These are phyloP conservation scores for Thereva nobilitata DNA, from an alignment of 2,888 invertebrate species.

Conservation along the genomic window DNA sequence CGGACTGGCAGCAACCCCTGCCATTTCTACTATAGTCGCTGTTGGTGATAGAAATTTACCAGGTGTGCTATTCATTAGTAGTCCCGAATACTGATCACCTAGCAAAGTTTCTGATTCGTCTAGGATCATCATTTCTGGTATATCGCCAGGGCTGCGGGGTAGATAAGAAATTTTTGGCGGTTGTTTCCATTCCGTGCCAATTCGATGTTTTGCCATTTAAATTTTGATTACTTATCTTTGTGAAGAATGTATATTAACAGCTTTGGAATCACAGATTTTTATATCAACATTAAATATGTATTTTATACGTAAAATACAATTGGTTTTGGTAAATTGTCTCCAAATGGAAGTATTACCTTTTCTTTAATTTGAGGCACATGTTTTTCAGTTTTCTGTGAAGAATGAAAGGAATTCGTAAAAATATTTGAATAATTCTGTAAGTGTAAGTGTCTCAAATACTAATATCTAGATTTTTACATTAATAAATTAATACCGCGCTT, in stretches of 20 bases:
- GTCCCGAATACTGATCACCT: slow-evolving; percentile 32
- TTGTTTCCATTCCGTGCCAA: slow-evolving; percentile 42
- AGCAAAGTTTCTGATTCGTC: slow-evolving; percentile 43
- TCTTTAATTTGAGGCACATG: no score
- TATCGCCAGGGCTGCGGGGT: slow-evolving; percentile 24
- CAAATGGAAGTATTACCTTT: no score
- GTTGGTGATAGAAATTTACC: slow-evolving; percentile 40
- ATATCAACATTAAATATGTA: no score
- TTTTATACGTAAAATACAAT: no score
- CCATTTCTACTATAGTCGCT: slow-evolving; percentile 56
- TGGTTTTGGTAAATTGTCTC: no score
- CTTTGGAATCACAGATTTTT: background rate
- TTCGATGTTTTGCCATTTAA: slow-evolving; percentile 43
- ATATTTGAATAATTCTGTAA: no score
- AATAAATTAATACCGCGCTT: no score
- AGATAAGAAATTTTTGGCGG: slow-evolving; percentile 41
- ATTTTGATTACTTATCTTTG: background rate
- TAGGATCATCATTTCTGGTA: slow-evolving; percentile 40
- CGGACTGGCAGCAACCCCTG: slow-evolving; percentile 55
- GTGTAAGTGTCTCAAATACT: no score
- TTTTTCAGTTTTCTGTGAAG: no score
- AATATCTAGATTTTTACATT: no score
- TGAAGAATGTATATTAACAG: background rate
- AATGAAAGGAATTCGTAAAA: no score
- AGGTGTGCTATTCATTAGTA: slow-evolving; percentile 32